Percentiles rank a stretch among this genome's conserved stretches.
Evolutionary conservation across 2,113 vertebrate species (phyloP).

Genomic region (Todiramphus saurophagus): DNA sequence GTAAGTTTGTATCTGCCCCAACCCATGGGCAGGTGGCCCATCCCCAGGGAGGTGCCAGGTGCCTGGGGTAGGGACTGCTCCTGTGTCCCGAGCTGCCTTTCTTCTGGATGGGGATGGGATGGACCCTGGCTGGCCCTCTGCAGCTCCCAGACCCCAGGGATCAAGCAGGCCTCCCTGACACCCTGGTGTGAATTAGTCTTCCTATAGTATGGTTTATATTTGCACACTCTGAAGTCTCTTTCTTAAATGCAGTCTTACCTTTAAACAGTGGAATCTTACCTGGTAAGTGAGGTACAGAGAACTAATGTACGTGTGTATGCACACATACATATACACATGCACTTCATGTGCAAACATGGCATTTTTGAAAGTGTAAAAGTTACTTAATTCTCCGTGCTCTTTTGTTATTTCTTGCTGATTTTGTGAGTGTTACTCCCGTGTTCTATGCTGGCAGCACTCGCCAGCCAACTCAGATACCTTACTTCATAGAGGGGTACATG

Average conservation of each 20-base stretch:
- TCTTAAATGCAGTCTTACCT: not conserved
- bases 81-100: accelerated
- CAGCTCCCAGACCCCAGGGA: not conserved
- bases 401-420: not conserved
- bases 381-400: not conserved
- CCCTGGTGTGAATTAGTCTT: not conserved
- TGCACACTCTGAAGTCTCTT: not conserved
- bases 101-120: not conserved
- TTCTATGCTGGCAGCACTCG: not conserved
- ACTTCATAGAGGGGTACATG: not conserved
- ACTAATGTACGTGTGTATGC: too few species aligned
- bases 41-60: not conserved
- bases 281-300: not conserved
- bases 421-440: not conserved
- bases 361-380: not conserved
- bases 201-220: not conserved
- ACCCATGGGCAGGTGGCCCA: accelerated
- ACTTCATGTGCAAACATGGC: not conserved
- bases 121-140: not conserved
- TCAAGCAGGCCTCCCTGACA: not conserved
- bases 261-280: not conserved
- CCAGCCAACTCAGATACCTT: not conserved
- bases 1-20: not conserved
- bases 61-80: not conserved
- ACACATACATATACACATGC: accelerated